Base-by-base conservation (phyloP, 1,140 invertebrate genomes). In the Scaptomyza pallida region DNA sequence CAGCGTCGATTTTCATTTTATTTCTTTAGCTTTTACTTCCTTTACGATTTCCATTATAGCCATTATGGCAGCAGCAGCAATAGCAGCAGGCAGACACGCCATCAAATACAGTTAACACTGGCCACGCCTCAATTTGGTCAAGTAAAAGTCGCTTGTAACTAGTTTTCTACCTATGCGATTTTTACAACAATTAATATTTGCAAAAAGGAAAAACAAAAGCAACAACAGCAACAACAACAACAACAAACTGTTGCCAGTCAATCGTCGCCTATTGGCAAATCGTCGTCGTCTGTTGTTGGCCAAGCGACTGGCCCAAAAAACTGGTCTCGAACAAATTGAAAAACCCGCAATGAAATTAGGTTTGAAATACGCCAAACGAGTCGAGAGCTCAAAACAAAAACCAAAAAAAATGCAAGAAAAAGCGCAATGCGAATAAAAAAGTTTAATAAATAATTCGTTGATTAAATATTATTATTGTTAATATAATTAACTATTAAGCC, bases 181-280 rank as follows among this genome's bases (percentile, higher is more conserved):
- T n/a, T 78, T 72, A 78, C 79, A 85, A 83, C 79, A 83, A 85
- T 83, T 83, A 85, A 83, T 83, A 83, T 83, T 79, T 75, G 77
- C 77, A 64, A 79, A 75, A 59, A 70, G 35, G 35, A 79, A 75
- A 79, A 60, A 57, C 65, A 60, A 60, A 48, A 70, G 47, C 48
- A 55, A 21, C 8, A 65, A 64, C 61, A 15, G 15, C 21, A n/a
- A 72, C 30, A 78, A 77, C 64, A 54, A 16, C 52, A 56, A 37
- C 81, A 70, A 75, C 69, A n/a, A 72, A 47, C 55, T 67, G 63
- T 41, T 71, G 67, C 50, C 60, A 70, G n/a, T 70, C 67, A 70
- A 55, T 13, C 47, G 48, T 47, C 23, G 19, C 48, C 30, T 76
- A 86, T 85, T 85, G 80, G 80, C 80, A 86, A 85, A 85, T 85